phyloP scores from a whole-genome alignment of 2,797 vertebrate species.

The Orestias chungarensis region DNA sequence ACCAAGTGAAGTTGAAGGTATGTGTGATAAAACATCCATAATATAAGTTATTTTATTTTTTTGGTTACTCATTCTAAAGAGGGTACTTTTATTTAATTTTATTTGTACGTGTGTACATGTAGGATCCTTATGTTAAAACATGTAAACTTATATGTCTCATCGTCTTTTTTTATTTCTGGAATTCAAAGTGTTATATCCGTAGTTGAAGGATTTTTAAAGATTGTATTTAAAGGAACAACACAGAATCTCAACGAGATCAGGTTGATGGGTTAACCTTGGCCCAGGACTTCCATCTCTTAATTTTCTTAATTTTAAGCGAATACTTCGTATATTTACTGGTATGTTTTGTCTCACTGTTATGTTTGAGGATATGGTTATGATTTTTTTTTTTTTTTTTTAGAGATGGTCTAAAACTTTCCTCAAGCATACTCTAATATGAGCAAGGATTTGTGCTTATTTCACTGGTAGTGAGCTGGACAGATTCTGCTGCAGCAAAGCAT shows the following conservation, averaged over 20 bases:
- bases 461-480: background rate
- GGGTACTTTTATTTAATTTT: constrained; percentile 4
- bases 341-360: background rate
- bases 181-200: background rate
- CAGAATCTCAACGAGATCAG: background rate
- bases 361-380: background rate
- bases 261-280: background rate
- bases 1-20: constrained; percentile 59
- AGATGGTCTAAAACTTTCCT: background rate
- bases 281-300: background rate
- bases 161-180: background rate
- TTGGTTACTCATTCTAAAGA: constrained; percentile 40
- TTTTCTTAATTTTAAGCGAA: too few species aligned
- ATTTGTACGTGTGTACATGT: constrained; percentile 9
- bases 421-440: background rate
- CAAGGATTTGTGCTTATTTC: background rate
- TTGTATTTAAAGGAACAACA: background rate
- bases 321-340: background rate
- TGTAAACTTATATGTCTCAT: background rate
- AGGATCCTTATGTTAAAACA: background rate
- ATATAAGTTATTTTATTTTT: constrained; percentile 61
- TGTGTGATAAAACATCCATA: constrained; percentile 67
- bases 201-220: background rate
- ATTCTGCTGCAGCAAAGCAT: background rate
- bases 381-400: background rate